Conservation (phyloP, 2,113 vertebrate species). For the Rhabdornis inornatus region DNA sequence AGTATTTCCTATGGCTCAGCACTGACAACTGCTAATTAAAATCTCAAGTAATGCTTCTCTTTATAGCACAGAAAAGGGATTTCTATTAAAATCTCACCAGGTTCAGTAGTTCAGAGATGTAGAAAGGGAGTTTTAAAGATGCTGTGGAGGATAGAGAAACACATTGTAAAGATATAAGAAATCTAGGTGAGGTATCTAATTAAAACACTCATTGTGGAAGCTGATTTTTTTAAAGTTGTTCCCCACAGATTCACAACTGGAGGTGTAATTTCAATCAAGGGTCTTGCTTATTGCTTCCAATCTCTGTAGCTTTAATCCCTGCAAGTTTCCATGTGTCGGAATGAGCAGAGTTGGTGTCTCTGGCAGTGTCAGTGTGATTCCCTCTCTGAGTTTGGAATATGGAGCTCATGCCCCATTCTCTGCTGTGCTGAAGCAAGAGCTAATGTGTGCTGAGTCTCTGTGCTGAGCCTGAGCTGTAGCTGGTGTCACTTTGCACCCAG, state of each 20-base stretch:
- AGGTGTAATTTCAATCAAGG: background rate
- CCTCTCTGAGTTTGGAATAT: background rate
- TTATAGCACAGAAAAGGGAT: background rate
- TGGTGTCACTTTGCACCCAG: background rate
- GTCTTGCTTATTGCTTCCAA: background rate
- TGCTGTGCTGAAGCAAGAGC: background rate
- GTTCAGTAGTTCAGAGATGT: conserved; percentile 2
- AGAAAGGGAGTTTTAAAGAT: conserved; percentile 23
- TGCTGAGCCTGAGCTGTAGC: background rate
- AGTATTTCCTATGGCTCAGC: background rate
- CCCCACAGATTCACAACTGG: background rate
- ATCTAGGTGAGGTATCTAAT: conserved; percentile 44
- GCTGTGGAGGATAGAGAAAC: background rate
- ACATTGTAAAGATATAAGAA: background rate
- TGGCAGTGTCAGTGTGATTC: background rate
- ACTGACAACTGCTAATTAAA: conserved; percentile 15
- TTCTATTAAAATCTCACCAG: conserved; percentile 61
- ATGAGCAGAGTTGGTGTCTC: background rate
- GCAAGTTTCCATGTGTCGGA: background rate
- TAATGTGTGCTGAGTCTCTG: accelerated
- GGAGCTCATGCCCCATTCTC: background rate
- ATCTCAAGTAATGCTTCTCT: conserved; percentile 16
- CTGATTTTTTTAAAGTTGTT: background rate
- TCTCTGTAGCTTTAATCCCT: background rate
- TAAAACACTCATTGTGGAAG: conserved; percentile 21